A percentile compares a stretch with the other conserved stretches of the same genome.
Conservation (phyloP, 2,888 invertebrate genomes). For the Lithophane ornitopus region DNA sequence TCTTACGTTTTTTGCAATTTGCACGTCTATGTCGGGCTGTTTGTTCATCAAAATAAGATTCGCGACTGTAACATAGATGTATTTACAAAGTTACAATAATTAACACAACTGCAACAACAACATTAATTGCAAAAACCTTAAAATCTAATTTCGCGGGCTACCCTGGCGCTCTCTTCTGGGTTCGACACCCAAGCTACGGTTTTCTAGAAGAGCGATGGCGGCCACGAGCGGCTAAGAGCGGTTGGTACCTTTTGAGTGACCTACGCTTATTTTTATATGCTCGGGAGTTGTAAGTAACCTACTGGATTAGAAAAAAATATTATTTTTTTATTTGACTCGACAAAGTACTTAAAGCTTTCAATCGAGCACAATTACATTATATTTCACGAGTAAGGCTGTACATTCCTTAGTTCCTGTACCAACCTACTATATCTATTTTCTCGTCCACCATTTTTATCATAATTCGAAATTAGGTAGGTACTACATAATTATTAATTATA, state of each 20-base stretch:
- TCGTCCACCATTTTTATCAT: not conserved
- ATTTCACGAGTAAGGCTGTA: not conserved
- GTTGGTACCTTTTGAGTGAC: not conserved
- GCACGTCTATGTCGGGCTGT: no score
- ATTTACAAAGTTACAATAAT: no score
- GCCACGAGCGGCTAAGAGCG: not conserved
- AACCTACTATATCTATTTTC: not conserved
- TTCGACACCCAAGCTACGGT: not conserved
- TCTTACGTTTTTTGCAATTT: no score
- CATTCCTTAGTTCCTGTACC: not conserved
- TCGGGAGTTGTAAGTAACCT: not conserved
- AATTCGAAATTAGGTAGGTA: not conserved
- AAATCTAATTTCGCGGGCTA: no score
- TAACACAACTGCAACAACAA: no score
- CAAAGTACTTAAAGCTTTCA: not conserved
- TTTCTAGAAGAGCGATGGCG: not conserved
- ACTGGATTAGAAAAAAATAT: not conserved
- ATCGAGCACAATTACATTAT: not conserved
- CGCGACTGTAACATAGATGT: no score
- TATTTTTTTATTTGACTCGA: not conserved
- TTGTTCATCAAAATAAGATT: no score
- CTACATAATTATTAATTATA: not conserved
- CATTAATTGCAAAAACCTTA: no score
- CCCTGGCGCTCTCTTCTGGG: not conserved
- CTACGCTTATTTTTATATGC: not conserved